Evolutionary conservation across 2,113 vertebrate genomes (phyloP).

Genomic region (Apistogramma diplotaenia): DNA sequence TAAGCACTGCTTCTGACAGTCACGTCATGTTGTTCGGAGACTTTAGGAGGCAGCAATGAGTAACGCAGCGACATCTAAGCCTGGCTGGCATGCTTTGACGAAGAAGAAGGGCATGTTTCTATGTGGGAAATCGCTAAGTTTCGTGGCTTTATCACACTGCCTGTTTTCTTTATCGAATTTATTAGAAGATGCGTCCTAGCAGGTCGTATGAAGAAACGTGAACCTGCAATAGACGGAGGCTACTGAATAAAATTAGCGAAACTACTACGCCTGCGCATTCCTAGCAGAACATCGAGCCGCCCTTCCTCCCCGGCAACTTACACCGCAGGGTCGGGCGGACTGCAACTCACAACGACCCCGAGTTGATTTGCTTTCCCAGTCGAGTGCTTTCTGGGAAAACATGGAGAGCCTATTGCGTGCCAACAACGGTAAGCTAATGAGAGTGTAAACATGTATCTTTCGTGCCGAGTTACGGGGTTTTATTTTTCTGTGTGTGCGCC

Average conservation of each 20-base stretch:
- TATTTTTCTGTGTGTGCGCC: constrained; percentile 61
- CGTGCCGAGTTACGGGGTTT: background rate
- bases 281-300: constrained; percentile 36
- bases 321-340: constrained; percentile 60
- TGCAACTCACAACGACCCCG: constrained; percentile 49
- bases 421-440: constrained; percentile 43
- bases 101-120: background rate
- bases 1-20: background rate
- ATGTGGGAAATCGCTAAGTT: background rate
- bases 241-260: background rate
- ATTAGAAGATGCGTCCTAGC: accelerated
- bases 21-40: background rate
- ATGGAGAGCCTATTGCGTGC: constrained; percentile 45
- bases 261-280: constrained; percentile 58
- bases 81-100: background rate
- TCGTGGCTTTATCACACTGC: background rate
- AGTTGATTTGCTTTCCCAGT: background rate
- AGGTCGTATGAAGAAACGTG: background rate
- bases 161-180: background rate
- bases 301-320: constrained; percentile 58
- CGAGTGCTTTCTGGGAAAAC: background rate
- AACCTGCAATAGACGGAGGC: background rate
- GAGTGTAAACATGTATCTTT: accelerated
- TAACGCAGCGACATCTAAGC: too few relatives aligned
- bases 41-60: background rate